Base-by-base conservation (phyloP, 2,113 vertebrate species). In the Apteryx owenii region DNA sequence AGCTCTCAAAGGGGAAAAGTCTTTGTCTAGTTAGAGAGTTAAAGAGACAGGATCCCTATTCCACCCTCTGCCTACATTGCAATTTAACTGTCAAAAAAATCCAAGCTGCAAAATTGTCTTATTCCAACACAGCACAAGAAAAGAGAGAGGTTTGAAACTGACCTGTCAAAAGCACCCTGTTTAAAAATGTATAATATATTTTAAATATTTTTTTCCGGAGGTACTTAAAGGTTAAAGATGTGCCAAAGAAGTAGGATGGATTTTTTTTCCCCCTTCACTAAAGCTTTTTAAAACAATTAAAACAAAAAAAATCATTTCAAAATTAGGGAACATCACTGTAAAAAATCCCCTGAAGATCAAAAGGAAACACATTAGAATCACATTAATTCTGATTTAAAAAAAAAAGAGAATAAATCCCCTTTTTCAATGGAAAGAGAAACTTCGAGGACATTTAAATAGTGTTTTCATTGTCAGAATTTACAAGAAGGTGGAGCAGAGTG, bases 81-180 rank as follows among this genome's bases (percentile, higher is more conserved):
- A 99, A 99, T 99, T 98, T 99, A 98, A 98, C 98, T 98, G 98
- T 99, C 98, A 98, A 93, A 97, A 93, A 85, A 95, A 98, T 97
- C 97, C 98, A 97, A 95, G 97, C 97, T 96, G 96, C 88, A 91
- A 94, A 97, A 98, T 97, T 94, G 97, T 98, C 98, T 98, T 97
- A 97, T 97, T 98, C 97, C 97, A 98, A 97, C 95, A 95, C 85
- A 96, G 96, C 36, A 3, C 93, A 71, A 89, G 96, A 44, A 90
- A 89, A 96, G 94, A 95, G 89, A 93, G 85, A 94, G 96, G 94
- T 93, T 97, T 95, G 96, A 96, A 96, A 96, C 97, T 97, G 97
- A 97, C 98, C 97, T 98, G 97, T 97, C 97, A 98, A 95, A 95
- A 44, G 92, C 94, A 62, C 93, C 96, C 97, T 97, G 84, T 96